Base-by-base conservation (phyloP, 1,140 invertebrate species). In the Solenopsis invicta region DNA sequence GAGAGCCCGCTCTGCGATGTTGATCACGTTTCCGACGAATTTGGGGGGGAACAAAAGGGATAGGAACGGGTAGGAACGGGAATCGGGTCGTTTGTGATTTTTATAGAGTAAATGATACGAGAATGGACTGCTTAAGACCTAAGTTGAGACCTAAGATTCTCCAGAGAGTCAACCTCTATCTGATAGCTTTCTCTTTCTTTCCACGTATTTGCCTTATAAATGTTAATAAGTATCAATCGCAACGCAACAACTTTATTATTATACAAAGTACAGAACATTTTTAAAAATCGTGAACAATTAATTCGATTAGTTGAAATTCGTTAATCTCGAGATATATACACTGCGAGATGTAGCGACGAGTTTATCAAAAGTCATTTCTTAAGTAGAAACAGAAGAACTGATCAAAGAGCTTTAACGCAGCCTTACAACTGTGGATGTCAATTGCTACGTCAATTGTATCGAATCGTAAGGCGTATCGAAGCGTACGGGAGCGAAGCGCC, bases 11-110 rank as follows among this genome's bases (percentile, higher is more conserved):
- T 84, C 69, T 12, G 69, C 69, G 74, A 85, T 85, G 84, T 54
- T 85, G 75, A 77, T 78, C 84, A 85, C 84, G 75, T 78, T 66
- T 50, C 82, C 84, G 62, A 78, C 84, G 84, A 85, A 76, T 85
- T 85, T 59, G 48, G 24, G 34, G 24, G 75, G 72, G n/a, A n/a
- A 59, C 24, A 76, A 76, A 84, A 77, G 45, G 59, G 34, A 61
- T 77, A n/a, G n/a, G n/a, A n/a, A n/a, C 62, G 59, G 29, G 29
- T 66, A 80, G 37, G 48, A 66, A 66, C 34, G 48, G 41, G 34
- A 85, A 85, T 78, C 34, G 56, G 72, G 80, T n/a, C 69, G 69
- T 84, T 84, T 61, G 69, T 84, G 61, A 80, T 37, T 76, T 77
- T 85, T 85, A 66, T 80, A 59, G 74, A 75, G 41, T 86, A 87